Percentiles rank a stretch among this genome's conserved stretches.
Evolutionary conservation across 2,113 vertebrate species (phyloP).

Genomic region (Antigone vipio): DNA sequence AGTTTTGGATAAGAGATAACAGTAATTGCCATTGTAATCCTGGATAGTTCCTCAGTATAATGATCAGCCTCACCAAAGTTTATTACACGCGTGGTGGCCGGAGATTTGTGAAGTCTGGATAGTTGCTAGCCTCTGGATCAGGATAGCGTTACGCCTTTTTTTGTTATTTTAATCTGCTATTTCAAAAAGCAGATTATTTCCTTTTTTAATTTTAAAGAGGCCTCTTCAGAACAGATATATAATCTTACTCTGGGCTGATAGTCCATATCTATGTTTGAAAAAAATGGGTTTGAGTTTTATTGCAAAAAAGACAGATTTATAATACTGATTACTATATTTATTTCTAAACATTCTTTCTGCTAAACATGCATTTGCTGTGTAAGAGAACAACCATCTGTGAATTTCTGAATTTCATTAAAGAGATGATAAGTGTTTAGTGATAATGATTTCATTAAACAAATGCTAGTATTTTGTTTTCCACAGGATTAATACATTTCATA

Average conservation of each 20-base stretch:
- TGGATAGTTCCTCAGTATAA: slow-evolving; percentile 3
- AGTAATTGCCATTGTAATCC: slow-evolving; percentile 43
- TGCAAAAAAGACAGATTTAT: slow-evolving; percentile 1
- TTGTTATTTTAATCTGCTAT: slow-evolving; percentile 10
- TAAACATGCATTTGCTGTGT: slow-evolving; percentile 25
- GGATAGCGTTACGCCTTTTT: background rate
- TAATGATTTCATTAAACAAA: slow-evolving; percentile 62
- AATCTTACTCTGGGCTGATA: background rate
- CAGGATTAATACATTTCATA: slow-evolving; percentile 32
- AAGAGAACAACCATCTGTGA: slow-evolving; percentile 46
- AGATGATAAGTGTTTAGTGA: slow-evolving; percentile 52
- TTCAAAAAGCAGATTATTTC: slow-evolving; percentile 44
- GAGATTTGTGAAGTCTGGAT: background rate
- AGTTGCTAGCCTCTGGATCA: background rate
- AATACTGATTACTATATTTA: slow-evolving; percentile 32
- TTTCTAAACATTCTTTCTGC: slow-evolving; percentile 23
- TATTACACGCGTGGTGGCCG: background rate
- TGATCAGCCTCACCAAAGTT: slow-evolving; percentile 7
- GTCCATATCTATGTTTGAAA: background rate
- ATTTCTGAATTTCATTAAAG: slow-evolving; percentile 56
- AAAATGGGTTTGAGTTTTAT: background rate
- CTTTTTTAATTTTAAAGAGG: slow-evolving; percentile 28
- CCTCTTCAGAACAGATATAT: background rate
- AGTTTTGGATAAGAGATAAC: background rate
- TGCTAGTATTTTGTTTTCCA: slow-evolving; percentile 38